Conservation (phyloP, 2,113 vertebrate species). For the Psilopogon haemacephalus region DNA sequence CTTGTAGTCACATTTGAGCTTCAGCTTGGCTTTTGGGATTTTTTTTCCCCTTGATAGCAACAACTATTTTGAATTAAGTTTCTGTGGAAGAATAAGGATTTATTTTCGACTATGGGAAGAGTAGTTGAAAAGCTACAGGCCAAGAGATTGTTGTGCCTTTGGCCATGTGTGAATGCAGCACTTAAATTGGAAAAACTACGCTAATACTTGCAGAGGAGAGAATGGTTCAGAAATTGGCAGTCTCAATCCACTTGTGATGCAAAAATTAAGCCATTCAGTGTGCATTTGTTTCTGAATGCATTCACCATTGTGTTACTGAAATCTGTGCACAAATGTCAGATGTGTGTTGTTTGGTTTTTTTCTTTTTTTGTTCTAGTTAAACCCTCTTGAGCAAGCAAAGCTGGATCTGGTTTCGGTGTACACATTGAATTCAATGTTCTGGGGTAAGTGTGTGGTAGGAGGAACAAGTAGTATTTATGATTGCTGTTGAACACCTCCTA, state of each 20-base stretch:
- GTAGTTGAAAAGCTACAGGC: not conserved
- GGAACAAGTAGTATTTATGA: not conserved
- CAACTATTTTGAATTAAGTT: not conserved
- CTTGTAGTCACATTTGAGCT: conserved; percentile 18
- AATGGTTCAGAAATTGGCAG: not conserved
- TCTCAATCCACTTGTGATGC: not conserved
- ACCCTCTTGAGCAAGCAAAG: conserved; percentile 94
- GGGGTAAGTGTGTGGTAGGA: conserved; percentile 84
- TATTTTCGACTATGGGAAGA: not conserved
- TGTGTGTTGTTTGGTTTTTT: not conserved
- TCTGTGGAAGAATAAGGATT: not conserved
- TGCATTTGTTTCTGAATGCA: not conserved
- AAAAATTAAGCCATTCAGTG: not conserved
- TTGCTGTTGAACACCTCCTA: not conserved
- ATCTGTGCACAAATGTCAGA: not conserved
- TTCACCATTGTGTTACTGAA: not conserved
- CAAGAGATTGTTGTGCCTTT: not conserved
- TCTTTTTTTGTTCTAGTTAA: conserved; percentile 78
- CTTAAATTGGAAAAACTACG: not conserved
- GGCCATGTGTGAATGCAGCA: not conserved
- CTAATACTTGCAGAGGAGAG: not conserved
- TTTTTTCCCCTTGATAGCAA: not conserved
- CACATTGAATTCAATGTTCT: conserved; percentile 94
- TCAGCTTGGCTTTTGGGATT: not conserved
- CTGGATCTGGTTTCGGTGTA: conserved; percentile 95